Percentiles rank a stretch among this genome's conserved stretches.
Conservation (phyloP, 2,113 vertebrate genomes). For the Serilophus lunatus region DNA sequence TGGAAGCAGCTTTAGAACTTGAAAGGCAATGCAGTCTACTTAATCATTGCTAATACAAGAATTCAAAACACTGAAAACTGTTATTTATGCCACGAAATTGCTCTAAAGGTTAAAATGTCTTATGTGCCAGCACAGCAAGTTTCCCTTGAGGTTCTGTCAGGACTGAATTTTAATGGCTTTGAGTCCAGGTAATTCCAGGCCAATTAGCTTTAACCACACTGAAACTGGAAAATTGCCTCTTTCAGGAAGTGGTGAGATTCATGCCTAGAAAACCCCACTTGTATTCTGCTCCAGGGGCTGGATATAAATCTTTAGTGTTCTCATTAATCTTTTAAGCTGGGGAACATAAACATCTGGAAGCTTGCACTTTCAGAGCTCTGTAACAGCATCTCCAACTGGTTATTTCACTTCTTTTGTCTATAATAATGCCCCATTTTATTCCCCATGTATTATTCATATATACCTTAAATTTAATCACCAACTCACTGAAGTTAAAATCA, state of each 20-base stretch:
- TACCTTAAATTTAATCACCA: conserved; percentile 76
- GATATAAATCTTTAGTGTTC: conserved; percentile 51
- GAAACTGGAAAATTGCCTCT: conserved; percentile 9
- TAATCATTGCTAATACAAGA: neutral
- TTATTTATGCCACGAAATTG: conserved; percentile 18
- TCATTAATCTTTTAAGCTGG: conserved; percentile 61
- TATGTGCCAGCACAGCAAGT: neutral
- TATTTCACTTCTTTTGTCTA: conserved; percentile 54
- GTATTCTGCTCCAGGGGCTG: conserved; percentile 32
- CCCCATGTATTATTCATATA: conserved; percentile 69
- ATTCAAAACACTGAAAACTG: neutral
- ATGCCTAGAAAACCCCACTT: conserved; percentile 33
- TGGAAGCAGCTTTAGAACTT: neutral
- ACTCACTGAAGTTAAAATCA: conserved; percentile 68
- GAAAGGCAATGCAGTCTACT: neutral
- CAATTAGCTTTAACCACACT: conserved; percentile 31
- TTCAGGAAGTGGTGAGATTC: conserved; percentile 5
- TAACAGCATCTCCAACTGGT: conserved; percentile 56
- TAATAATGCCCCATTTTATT: conserved; percentile 54
- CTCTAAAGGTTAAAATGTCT: conserved; percentile 2
- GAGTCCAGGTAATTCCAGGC: conserved; percentile 29
- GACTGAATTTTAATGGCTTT: conserved; percentile 29
- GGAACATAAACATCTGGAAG: conserved; percentile 63
- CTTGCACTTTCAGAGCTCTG: conserved; percentile 32
- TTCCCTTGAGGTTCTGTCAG: neutral